A percentile compares a stretch with the other conserved stretches of the same genome.
These are phyloP conservation scores for Pangasianodon gigas DNA, from an alignment of 2,113 vertebrate species.

Conservation along the genomic window DNA sequence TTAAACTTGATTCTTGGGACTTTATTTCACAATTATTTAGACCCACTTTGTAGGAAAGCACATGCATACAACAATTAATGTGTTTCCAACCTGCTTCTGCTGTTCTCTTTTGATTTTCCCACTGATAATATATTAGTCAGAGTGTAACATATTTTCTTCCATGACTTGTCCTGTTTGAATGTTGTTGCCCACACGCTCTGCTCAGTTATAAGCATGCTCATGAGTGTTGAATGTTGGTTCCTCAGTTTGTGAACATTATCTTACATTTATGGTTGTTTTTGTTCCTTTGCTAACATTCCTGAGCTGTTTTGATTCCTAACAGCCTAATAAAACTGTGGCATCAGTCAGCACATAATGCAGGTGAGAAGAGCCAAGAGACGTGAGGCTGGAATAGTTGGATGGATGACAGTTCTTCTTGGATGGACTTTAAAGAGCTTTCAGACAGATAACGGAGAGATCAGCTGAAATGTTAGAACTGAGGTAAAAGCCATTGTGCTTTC, in stretches of 20 bases:
- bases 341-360: constrained; percentile 2
- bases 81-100: not conserved
- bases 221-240: not conserved
- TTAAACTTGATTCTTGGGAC: not conserved
- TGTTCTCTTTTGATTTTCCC: too few relatives aligned
- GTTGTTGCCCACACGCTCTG: too few relatives aligned
- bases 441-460: not conserved
- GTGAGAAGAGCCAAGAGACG: constrained; percentile 1
- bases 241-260: constrained; percentile 11
- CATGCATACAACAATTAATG: not conserved
- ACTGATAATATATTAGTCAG: not conserved
- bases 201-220: not conserved
- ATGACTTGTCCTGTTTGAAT: not conserved
- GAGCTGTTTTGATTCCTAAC: not conserved
- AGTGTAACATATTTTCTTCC: not conserved
- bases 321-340: constrained; percentile 3
- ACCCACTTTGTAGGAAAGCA: not conserved
- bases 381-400: constrained; percentile 19
- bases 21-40: not conserved
- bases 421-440: constrained; percentile 4
- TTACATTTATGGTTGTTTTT: not conserved
- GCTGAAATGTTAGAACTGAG: not conserved
- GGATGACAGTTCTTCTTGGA: constrained; percentile 37
- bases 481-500: not conserved
- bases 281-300: constrained; percentile 24